These are phyloP conservation scores for Apis florea DNA, from an alignment of 1,140 invertebrate species.

Conservation along the genomic window DNA sequence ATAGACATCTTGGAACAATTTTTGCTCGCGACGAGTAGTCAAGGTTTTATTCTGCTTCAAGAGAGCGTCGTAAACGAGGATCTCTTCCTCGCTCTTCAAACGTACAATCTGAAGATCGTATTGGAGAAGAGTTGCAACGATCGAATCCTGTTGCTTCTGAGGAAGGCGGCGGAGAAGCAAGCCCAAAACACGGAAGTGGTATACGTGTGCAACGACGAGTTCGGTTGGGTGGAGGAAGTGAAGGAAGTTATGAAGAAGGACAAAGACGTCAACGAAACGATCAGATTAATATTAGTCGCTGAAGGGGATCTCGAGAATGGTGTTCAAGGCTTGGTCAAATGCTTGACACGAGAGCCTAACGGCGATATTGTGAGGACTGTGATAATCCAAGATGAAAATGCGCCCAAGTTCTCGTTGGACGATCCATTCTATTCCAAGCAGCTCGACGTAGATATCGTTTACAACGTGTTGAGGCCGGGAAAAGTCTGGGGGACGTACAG, in stretches of 20 bases:
- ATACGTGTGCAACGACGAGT: conserved; percentile 71
- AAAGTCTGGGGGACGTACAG: conserved; percentile 91
- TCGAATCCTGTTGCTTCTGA: conserved; percentile 69
- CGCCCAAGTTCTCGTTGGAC: conserved; percentile 84
- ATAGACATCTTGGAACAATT: conserved; percentile 63
- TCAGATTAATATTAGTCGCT: conserved; percentile 81
- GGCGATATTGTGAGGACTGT: conserved; percentile 84
- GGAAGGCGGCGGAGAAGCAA: conserved; percentile 63
- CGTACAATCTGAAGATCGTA: conserved; percentile 67
- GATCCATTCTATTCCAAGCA: conserved; percentile 85
- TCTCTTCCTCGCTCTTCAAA: conserved; percentile 51
- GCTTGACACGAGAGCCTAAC: conserved; percentile 85
- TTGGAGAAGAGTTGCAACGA: conserved; percentile 68
- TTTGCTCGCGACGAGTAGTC: conserved; percentile 69
- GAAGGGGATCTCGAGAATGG: conserved; percentile 86
- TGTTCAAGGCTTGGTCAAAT: conserved; percentile 91
- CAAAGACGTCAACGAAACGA: neutral
- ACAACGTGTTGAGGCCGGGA: conserved; percentile 86
- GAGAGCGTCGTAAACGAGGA: conserved; percentile 64
- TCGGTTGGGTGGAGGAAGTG: conserved; percentile 80
- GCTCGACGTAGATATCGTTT: conserved; percentile 86
- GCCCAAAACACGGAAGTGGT: conserved; percentile 67
- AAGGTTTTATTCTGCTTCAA: conserved; percentile 81
- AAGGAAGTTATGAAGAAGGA: conserved; percentile 80
- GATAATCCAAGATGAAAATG: conserved; percentile 84